These are phyloP conservation scores for Pristionchus arcanus DNA, from an alignment of 2,888 invertebrate species.

Conservation along the genomic window DNA sequence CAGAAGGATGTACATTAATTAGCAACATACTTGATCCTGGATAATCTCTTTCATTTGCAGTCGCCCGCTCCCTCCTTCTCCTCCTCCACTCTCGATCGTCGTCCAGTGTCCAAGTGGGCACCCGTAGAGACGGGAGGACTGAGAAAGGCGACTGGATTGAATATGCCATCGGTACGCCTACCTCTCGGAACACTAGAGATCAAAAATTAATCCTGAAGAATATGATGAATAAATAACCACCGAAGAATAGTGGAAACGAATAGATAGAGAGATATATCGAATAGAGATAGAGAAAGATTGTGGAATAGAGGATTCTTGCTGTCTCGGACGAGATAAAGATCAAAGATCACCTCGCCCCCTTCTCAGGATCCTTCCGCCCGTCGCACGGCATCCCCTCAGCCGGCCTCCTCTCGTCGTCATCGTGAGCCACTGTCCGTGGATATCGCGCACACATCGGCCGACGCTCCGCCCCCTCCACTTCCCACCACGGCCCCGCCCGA, in stretches of 20 bases:
- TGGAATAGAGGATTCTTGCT: no score
- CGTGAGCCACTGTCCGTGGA: slow-evolving; percentile 46
- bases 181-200: no score
- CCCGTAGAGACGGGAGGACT: slow-evolving; percentile 56
- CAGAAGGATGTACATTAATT: no score
- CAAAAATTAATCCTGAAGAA: no score
- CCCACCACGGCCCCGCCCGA: slow-evolving; percentile 23
- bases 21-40: not conserved
- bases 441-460: slow-evolving; percentile 9
- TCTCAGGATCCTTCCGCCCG: slow-evolving; percentile 14
- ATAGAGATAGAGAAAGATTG: no score
- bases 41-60: not conserved
- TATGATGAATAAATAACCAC: no score
- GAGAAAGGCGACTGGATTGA: slow-evolving; percentile 43
- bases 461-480: slow-evolving; percentile 27
- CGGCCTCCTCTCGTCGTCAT: not conserved
- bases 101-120: slow-evolving; percentile 51
- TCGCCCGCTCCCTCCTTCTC: slow-evolving; percentile 44
- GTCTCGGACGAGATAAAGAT: no score
- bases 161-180: slow-evolving; percentile 43
- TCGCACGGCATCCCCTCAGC: slow-evolving; percentile 31
- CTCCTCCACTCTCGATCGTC: slow-evolving; percentile 35
- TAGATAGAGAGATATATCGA: no score
- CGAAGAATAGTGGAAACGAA: no score
- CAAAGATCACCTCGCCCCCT: not conserved